These are phyloP conservation scores for Polyodon spathula DNA, from an alignment of 2,113 vertebrate genomes.

Conservation along the genomic window DNA sequence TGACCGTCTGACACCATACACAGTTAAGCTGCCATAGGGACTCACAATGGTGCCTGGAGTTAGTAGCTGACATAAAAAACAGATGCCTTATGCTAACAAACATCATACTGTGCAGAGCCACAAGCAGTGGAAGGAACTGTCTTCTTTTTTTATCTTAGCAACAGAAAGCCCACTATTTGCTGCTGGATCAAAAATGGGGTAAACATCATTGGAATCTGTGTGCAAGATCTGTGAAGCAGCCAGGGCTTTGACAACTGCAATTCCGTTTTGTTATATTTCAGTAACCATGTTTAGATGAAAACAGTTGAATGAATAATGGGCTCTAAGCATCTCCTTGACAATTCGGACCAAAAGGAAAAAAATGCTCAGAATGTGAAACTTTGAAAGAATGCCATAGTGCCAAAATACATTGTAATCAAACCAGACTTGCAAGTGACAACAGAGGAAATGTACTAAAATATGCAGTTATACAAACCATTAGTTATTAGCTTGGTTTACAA, in stretches of 20 bases:
- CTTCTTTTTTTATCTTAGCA: slow-evolving; percentile 37
- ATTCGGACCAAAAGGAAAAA: too few relatives aligned
- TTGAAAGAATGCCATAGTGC: too few relatives aligned
- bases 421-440: too few relatives aligned
- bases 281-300: too few relatives aligned
- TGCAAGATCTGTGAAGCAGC: slow-evolving; percentile 33
- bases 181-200: slow-evolving; percentile 38
- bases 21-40: slow-evolving; percentile 32
- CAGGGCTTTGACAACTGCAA: slow-evolving; percentile 23
- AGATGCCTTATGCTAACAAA: slow-evolving; percentile 70
- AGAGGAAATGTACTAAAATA: too few relatives aligned
- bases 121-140: slow-evolving; percentile 39
- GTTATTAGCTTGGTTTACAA: too few relatives aligned
- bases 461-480: too few relatives aligned
- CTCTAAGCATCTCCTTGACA: too few relatives aligned
- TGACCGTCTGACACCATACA: slow-evolving; percentile 39
- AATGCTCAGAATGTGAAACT: too few relatives aligned
- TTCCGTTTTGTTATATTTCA: slow-evolving; percentile 24
- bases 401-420: too few relatives aligned
- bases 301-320: too few relatives aligned
- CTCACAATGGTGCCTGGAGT: slow-evolving; percentile 37
- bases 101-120: slow-evolving; percentile 39
- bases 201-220: slow-evolving; percentile 27
- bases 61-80: slow-evolving; percentile 57
- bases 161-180: slow-evolving; percentile 43